Conservation (phyloP, 2,888 invertebrate species). For the Macaria notata region DNA sequence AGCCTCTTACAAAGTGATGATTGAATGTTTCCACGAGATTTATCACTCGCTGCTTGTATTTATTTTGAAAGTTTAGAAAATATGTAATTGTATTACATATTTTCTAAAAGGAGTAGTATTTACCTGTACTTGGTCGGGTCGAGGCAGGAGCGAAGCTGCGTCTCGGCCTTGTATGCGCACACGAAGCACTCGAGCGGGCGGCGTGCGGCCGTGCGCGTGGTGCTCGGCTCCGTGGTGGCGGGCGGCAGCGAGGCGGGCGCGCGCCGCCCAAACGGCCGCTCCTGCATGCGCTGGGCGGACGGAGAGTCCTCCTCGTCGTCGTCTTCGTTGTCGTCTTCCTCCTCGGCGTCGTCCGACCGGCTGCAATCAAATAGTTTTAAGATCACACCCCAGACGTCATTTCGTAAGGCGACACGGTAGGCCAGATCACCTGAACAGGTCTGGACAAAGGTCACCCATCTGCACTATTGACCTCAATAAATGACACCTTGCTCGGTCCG, state of each 20-base stretch:
- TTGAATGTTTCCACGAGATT: no score
- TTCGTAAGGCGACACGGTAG: no score
- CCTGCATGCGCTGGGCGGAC: conserved; percentile 33
- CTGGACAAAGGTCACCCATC: no score
- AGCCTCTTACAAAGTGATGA: no score
- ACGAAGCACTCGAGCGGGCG: conserved; percentile 69
- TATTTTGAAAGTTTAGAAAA: no score
- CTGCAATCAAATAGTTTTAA: no score
- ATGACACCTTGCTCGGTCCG: no score
- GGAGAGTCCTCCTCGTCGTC: conserved; percentile 56
- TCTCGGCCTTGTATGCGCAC: conserved; percentile 66
- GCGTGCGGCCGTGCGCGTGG: conserved; percentile 52
- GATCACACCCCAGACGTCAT: no score
- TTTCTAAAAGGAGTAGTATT: background rate
- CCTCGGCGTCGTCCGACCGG: conserved; percentile 22
- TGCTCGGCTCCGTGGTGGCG: conserved; percentile 31
- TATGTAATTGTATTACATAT: no score
- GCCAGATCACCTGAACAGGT: no score
- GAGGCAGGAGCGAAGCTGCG: conserved; percentile 60
- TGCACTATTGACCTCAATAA: no score
- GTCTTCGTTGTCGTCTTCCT: conserved; percentile 51
- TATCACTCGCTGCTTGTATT: no score
- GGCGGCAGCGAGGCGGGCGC: conserved; percentile 36
- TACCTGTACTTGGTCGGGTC: conserved; percentile 72
- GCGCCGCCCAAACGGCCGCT: conserved; percentile 30